Evolutionary conservation across 2,888 invertebrate species (phyloP).

Genomic region (Ryuthela nishihirai): DNA sequence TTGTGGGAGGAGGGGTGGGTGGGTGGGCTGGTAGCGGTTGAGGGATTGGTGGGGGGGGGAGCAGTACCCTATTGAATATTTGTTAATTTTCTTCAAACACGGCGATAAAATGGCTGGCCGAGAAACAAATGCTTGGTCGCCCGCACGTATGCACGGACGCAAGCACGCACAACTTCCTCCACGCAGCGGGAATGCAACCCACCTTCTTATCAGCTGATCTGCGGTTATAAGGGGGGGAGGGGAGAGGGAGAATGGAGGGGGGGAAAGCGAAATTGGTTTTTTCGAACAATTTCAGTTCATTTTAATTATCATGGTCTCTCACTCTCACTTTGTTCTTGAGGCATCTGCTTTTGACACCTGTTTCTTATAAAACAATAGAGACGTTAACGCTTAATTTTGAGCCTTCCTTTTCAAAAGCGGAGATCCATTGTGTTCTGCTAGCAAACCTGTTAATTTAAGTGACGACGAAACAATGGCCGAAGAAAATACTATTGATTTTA

Average conservation of each 20-base stretch:
- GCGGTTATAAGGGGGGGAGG: conserved; percentile 8
- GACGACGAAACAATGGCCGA: conserved; percentile 35
- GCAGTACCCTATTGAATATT: no score
- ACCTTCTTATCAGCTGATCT: conserved; percentile 29
- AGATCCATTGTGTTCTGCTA: conserved; percentile 24
- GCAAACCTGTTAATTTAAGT: conserved; percentile 40
- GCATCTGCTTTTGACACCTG: conserved; percentile 40
- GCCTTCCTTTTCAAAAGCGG: conserved; percentile 28
- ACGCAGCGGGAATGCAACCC: no score
- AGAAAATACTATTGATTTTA: conserved; percentile 40
- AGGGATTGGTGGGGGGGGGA: no score
- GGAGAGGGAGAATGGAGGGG: conserved; percentile 1
- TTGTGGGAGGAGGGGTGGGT: no score
- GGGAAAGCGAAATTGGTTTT: conserved; percentile 2
- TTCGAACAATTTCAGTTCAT: conserved; percentile 37
- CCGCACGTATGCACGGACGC: no score
- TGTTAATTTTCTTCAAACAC: no score
- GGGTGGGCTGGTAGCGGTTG: no score
- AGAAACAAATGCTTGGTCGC: no score
- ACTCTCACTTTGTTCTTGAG: conserved; percentile 35
- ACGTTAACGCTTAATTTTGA: conserved; percentile 36
- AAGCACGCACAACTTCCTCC: no score
- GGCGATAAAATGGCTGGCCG: no score
- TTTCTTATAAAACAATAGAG: conserved; percentile 39
- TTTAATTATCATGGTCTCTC: conserved; percentile 39